A percentile compares a stretch with the other conserved stretches of the same genome.
These are phyloP conservation scores for Anguilla japonica DNA, from an alignment of 2,113 vertebrate genomes.

Conservation along the genomic window DNA sequence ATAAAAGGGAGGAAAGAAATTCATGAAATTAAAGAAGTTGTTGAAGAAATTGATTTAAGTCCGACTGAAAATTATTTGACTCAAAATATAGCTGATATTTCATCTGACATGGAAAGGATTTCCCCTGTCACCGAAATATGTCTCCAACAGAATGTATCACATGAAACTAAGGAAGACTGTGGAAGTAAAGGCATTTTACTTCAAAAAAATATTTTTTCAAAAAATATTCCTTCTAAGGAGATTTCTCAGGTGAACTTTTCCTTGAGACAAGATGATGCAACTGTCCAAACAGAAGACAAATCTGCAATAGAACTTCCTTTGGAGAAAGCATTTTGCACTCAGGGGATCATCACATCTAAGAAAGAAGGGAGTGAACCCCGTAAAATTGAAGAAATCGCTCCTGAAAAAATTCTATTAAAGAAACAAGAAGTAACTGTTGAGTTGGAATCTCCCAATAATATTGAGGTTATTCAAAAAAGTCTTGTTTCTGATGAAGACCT, in stretches of 20 bases:
- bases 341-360: not conserved
- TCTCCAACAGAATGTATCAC: not conserved
- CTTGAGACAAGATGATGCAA: not conserved
- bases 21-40: not conserved
- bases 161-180: not conserved
- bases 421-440: not conserved
- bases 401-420: not conserved
- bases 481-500: constrained; percentile 10
- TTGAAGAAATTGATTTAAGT: not conserved
- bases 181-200: not conserved
- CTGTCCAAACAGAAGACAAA: not conserved
- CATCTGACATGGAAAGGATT: constrained; percentile 15
- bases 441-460: not conserved
- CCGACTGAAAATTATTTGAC: not conserved
- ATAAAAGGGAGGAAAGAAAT: not conserved
- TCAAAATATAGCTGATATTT: not conserved
- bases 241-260: constrained; percentile 1
- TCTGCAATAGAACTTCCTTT: not conserved
- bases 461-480: not conserved
- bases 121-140: not conserved
- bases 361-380: not conserved
- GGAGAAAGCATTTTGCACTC: not conserved
- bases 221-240: not conserved
- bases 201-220: not conserved
- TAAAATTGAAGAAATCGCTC: not conserved